A percentile compares a stretch with the other conserved stretches of the same genome.
Evolutionary conservation across 2,797 vertebrate genomes (phyloP).

Genomic region (Sciaenops ocellatus): DNA sequence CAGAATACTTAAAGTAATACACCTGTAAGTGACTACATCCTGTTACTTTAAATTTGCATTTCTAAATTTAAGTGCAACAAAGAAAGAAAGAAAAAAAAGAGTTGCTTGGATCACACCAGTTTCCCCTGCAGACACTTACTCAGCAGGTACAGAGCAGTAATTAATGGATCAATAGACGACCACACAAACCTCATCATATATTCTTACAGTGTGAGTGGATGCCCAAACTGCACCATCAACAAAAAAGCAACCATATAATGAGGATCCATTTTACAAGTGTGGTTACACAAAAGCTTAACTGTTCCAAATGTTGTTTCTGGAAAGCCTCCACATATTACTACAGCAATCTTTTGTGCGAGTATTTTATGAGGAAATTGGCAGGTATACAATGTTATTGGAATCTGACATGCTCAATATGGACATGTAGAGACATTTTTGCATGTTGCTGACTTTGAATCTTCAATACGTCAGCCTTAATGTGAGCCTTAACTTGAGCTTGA

Average conservation of each 20-base stretch:
- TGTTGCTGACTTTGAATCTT: not conserved
- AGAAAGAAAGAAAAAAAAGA: constrained; percentile 3
- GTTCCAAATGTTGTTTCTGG: constrained; percentile 53
- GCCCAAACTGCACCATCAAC: constrained; percentile 76
- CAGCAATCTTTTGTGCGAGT: constrained; percentile 17
- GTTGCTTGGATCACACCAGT: constrained; percentile 30
- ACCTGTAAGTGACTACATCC: constrained; percentile 40
- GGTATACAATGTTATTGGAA: not conserved
- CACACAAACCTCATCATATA: constrained; percentile 77
- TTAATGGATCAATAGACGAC: constrained; percentile 81
- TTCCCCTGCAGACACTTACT: constrained; percentile 74
- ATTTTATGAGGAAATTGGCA: constrained; percentile 23
- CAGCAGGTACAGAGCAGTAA: constrained; percentile 78
- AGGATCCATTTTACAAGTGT: constrained; percentile 70
- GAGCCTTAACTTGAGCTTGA: not conserved
- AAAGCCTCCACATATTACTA: constrained; percentile 35
- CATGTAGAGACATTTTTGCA: not conserved
- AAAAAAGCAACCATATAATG: constrained; percentile 67
- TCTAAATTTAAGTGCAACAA: constrained; percentile 48
- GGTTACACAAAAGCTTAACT: constrained; percentile 64
- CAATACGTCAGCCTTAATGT: not conserved
- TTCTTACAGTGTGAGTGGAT: constrained; percentile 71
- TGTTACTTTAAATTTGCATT: constrained; percentile 58
- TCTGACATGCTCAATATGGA: not conserved
- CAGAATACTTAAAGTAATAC: constrained; percentile 23